Conservation (phyloP, 2,888 invertebrate species). For the Amorpha juglandis region DNA sequence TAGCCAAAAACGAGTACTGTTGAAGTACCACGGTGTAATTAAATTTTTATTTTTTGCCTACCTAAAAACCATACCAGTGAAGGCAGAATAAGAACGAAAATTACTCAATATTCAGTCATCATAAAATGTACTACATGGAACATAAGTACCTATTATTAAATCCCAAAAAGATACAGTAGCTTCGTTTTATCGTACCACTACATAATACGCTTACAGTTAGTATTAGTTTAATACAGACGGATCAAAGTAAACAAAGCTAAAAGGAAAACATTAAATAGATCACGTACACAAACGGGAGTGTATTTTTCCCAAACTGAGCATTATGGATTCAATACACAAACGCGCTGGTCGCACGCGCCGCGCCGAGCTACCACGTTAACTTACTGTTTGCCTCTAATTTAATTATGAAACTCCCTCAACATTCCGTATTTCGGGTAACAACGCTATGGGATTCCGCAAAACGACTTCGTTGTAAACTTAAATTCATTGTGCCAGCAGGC, state of each 20-base stretch:
- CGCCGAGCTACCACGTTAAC: constrained; percentile 44
- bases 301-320: constrained; percentile 35
- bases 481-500: constrained; percentile 11
- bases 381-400: constrained; percentile 59
- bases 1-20: too few species aligned
- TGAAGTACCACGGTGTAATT: too few species aligned
- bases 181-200: neutral
- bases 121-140: too few species aligned
- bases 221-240: neutral
- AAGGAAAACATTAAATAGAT: constrained; percentile 13
- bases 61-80: too few species aligned
- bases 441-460: constrained; percentile 30
- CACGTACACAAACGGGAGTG: constrained; percentile 9
- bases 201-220: neutral
- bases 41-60: too few species aligned
- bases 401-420: constrained; percentile 59
- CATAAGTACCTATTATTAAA: neutral
- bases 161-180: neutral
- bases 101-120: too few species aligned
- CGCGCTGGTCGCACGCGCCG: constrained; percentile 48
- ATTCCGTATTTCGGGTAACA: constrained; percentile 42
- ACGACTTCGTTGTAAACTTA: constrained; percentile 26
- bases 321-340: constrained; percentile 70
- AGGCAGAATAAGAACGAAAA: too few species aligned
- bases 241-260: constrained; percentile 7